These are phyloP conservation scores for Pangasius larnaudii DNA, from an alignment of 2,797 vertebrate genomes.

Conservation along the genomic window DNA sequence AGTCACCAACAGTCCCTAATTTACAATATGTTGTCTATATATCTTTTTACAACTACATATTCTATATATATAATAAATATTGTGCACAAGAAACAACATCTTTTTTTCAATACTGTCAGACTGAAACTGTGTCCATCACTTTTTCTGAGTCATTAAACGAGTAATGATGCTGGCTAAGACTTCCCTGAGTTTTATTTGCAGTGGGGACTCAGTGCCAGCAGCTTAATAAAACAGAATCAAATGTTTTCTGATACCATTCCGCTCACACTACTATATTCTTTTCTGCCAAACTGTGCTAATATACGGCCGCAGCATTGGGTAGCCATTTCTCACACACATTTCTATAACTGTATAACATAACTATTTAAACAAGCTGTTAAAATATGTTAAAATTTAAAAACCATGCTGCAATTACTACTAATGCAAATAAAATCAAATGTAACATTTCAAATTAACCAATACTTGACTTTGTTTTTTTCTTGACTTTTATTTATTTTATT, in stretches of 20 bases:
- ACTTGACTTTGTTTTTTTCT: neutral
- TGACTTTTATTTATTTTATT: neutral
- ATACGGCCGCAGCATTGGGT: neutral
- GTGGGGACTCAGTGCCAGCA: slow-evolving; percentile 12
- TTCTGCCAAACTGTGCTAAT: slow-evolving; percentile 10
- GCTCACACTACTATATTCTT: neutral
- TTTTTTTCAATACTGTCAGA: neutral
- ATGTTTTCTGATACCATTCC: neutral
- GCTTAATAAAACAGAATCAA: slow-evolving; percentile 31
- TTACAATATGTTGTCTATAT: neutral
- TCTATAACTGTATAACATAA: neutral
- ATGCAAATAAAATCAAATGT: neutral
- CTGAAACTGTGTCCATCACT: slow-evolving; percentile 19
- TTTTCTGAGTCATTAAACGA: slow-evolving; percentile 13
- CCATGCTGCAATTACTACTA: neutral
- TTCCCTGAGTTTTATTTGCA: slow-evolving; percentile 21
- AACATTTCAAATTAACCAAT: neutral
- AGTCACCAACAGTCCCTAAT: neutral
- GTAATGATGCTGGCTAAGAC: slow-evolving; percentile 26
- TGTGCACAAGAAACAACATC: slow-evolving; percentile 1
- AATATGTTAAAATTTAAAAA: neutral
- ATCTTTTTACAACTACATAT: slow-evolving; percentile 1
- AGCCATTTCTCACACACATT: neutral
- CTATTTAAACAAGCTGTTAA: neutral
- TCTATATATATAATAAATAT: slow-evolving; percentile 1